Conservation (phyloP, 2,797 vertebrate species). For the Amphiprion clarkii region DNA sequence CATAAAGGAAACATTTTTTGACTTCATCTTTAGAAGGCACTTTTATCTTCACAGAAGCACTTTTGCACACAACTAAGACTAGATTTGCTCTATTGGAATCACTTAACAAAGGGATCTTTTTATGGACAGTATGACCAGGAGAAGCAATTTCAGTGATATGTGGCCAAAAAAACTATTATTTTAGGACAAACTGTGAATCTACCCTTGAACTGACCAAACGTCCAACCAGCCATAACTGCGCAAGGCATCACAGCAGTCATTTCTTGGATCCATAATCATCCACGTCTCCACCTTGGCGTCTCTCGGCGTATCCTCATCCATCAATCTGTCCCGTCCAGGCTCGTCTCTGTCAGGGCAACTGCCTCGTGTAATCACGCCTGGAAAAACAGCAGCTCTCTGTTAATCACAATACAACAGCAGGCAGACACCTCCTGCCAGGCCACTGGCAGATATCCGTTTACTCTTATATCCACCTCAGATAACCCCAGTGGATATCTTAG, state of each 20-base stretch:
- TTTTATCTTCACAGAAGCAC: too few species aligned
- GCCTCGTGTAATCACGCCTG: constrained; percentile 57
- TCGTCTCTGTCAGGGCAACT: constrained; percentile 32
- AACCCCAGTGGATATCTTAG: neutral
- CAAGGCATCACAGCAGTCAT: constrained; percentile 5
- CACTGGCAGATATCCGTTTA: constrained; percentile 52
- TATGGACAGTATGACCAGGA: neutral
- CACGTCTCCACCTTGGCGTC: constrained; percentile 14
- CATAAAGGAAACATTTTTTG: neutral
- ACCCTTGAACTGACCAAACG: neutral
- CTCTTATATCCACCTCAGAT: constrained; percentile 21
- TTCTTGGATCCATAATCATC: neutral
- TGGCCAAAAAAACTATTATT: neutral
- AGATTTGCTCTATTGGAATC: too few species aligned
- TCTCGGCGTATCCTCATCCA: constrained; percentile 49
- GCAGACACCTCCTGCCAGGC: constrained; percentile 35
- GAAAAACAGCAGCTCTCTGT: constrained; percentile 64
- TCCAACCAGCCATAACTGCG: neutral
- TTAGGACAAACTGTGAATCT: neutral
- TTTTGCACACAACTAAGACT: too few species aligned
- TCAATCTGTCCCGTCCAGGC: constrained; percentile 42
- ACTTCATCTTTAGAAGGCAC: too few species aligned
- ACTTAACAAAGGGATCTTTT: neutral
- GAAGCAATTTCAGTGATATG: neutral
- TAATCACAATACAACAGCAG: constrained; percentile 60